Evolutionary conservation across 1,140 invertebrate species (phyloP), one percentile per base, ranked within the genome.

Genomic region (Diorhabda elongata): DNA sequence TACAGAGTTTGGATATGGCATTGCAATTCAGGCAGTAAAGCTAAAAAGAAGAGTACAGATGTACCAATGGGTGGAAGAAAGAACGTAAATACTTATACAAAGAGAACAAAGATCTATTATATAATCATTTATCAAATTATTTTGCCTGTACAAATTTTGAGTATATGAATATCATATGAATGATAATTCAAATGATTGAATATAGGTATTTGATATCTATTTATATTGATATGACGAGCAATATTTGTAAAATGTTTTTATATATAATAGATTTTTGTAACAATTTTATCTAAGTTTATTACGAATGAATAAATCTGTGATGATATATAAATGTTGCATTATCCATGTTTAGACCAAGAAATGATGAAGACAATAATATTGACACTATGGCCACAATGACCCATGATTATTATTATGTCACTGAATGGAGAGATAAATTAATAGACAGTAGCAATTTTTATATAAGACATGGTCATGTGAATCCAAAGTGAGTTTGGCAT

Each of bases 1-100:
- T 67, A 90, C 89, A 5, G 93, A 95, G 79, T 87, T 79, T 8
- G 84, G 78, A 8, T 83, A 84, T 58, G 84, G 80, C 4, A 82
- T 82, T 64, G 84, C 84, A 42, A 82, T 85, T 11, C 85, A 84
- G 69, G 79, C 83, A 74, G 73, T 73, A 5, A 81, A 81, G 70
- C 69, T 79, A 42, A 78, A 80, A 70, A 68, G 80, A 57, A 67
- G 79, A 5, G 80, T 81, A 1, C 93, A 96, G 81, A 95, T 96
- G 91, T 96, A 91, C 79, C 94, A 96, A 78, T 96, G 94, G 94
- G 86, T 94, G 59, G 93, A 96, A 77, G 91, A 94, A 75, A 82
- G 87, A 79, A 84, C 81, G 86, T 88, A 79, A 68, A 68, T 68
- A 52, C 2, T 52, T 52, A 26, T 26, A 26, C 26, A 26, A 26